Base-by-base conservation (phyloP, 2,113 vertebrate genomes). In the human region DNA sequence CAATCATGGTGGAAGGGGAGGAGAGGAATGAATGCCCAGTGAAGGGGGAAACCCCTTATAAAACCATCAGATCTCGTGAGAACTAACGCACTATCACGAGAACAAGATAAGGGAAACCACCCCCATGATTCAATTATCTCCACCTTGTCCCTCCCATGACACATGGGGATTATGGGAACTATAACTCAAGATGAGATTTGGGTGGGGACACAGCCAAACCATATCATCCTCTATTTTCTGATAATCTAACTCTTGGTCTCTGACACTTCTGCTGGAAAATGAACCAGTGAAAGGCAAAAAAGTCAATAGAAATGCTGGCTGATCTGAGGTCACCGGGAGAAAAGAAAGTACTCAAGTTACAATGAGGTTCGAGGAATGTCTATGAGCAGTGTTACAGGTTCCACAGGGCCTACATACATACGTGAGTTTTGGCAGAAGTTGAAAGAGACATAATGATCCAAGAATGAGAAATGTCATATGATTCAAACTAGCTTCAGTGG, bases 361-460 rank as follows among this genome's bases (percentile, higher is more conserved):
- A 80, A 23, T 6, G 6, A 94, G 6, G 17, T 11, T 5, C 1
- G 0, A 68, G 32, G 27, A 30, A 8, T 23, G 3, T 52, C 50
- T 17, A 0, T 32, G 22, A 52, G 66, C 5, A 40, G 27, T 11
- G 22, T 11, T 1, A 5, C 0, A 0, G 11, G 13, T 66, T n/a
- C 35, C 38, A 27, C 0, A 2, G 17, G 27, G 17, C n/a, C 38
- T 17, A 13, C 1, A 5, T 5, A 14, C 12, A 25, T 5, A 14
- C 10, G 16, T 1, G 32, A 70, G 16, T 14, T 38, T 11, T 3
- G 3, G 35, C 6, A 40, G 45, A n/a, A 32, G 18, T 3, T 52
- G 12, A 12, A 52, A 30, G 1, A 40, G 18, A 16, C 55, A 10
- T 45, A 11, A 23, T 17, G 50, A 90, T 17, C 40, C 11, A 3